phyloP scores from a whole-genome alignment of 2,888 invertebrate genomes.

The Drosophila acutilabella region DNA sequence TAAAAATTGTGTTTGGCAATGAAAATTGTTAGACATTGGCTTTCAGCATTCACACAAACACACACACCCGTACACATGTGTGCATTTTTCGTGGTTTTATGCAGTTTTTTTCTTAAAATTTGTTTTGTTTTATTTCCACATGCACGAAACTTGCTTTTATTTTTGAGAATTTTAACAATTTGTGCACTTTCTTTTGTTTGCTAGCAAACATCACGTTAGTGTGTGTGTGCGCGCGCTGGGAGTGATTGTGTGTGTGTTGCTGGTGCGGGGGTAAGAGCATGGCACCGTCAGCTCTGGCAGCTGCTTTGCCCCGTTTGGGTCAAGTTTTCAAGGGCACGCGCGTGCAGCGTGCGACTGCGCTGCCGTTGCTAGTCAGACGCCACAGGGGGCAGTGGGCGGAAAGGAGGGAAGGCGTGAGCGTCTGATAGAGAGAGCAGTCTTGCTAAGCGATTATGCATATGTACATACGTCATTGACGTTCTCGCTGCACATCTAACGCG shows the following conservation, averaged over 20 bases:
- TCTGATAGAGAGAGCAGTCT: conserved; percentile 7
- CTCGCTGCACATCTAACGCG: conserved; percentile 57
- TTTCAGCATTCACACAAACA: conserved; percentile 31
- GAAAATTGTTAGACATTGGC: conserved; percentile 66
- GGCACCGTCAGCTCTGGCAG: conserved; percentile 63
- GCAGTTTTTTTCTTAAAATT: conserved; percentile 40
- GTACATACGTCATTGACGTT: neutral
- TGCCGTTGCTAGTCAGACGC: conserved; percentile 15
- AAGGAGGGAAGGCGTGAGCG: neutral
- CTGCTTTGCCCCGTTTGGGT: conserved; percentile 61
- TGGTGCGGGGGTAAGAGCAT: conserved; percentile 15
- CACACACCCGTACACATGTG: conserved; percentile 20
- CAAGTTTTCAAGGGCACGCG: conserved; percentile 80
- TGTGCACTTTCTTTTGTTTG: conserved; percentile 79
- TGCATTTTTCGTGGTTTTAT: conserved; percentile 60
- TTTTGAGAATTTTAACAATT: conserved; percentile 72
- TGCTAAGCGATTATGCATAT: neutral
- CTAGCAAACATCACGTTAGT: conserved; percentile 61
- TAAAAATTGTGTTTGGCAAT: conserved; percentile 71
- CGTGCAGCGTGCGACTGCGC: conserved; percentile 53
- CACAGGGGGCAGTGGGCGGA: neutral
- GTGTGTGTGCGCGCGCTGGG: conserved; percentile 8
- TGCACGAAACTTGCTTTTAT: conserved; percentile 44
- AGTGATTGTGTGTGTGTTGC: neutral
- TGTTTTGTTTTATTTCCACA: conserved; percentile 50